Conservation (phyloP, 2,888 invertebrate genomes). For the Teleiodes luculella region DNA sequence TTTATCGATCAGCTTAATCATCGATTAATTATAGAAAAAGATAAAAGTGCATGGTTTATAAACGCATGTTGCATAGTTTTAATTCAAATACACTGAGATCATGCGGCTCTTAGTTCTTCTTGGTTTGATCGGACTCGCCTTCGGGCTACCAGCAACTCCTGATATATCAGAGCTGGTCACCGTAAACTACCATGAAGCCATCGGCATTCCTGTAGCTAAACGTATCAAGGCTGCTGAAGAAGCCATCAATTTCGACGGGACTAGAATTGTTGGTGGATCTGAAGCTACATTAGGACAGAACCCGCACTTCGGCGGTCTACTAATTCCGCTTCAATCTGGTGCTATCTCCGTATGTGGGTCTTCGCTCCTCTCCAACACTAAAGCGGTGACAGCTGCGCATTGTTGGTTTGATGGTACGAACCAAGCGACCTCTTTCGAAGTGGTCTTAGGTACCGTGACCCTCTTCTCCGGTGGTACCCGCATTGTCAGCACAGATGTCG, state of each 20-base stretch:
- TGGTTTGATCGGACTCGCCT: neutral
- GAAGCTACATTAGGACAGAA: constrained; percentile 21
- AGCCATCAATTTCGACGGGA: constrained; percentile 28
- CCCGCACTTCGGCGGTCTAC: neutral
- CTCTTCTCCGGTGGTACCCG: neutral
- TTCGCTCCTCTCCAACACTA: constrained; percentile 29
- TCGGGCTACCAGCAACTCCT: neutral
- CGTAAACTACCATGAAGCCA: constrained; percentile 28
- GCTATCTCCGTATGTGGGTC: constrained; percentile 25
- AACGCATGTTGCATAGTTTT: too few species aligned
- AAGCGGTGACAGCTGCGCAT: constrained; percentile 35
- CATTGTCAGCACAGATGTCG: neutral
- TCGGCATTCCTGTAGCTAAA: constrained; percentile 29
- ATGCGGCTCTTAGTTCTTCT: constrained; percentile 14
- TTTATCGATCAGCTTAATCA: too few species aligned
- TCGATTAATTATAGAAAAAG: too few species aligned
- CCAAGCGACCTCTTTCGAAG: constrained; percentile 7
- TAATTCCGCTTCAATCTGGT: neutral
- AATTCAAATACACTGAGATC: neutral
- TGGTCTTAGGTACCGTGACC: neutral
- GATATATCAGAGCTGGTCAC: constrained; percentile 7
- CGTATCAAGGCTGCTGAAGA: constrained; percentile 30
- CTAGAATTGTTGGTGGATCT: constrained; percentile 31
- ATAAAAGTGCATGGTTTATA: too few species aligned
- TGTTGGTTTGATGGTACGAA: constrained; percentile 31